phyloP scores from a whole-genome alignment of 2,888 invertebrate species.

The Hecatera dysodea region DNA sequence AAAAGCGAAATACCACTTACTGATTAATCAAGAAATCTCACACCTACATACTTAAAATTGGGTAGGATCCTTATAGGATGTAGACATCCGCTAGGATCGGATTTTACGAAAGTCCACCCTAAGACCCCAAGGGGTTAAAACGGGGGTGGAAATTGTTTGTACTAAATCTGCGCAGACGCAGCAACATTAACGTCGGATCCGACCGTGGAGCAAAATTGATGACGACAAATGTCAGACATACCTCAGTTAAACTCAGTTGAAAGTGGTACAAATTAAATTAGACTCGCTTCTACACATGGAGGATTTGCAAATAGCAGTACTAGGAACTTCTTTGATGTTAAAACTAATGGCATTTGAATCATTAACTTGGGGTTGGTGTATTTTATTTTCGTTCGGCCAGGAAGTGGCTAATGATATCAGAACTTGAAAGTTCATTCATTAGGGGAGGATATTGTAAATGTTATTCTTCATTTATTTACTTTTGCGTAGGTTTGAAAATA shows the following conservation, averaged over 20 bases:
- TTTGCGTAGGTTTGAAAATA: not conserved
- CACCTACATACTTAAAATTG: too few relatives aligned
- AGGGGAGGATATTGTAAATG: not conserved
- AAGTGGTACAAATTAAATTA: slow-evolving; percentile 59
- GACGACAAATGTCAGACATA: slow-evolving; percentile 43
- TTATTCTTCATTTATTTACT: not conserved
- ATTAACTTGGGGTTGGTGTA: slow-evolving; percentile 37
- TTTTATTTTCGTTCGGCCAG: slow-evolving; percentile 34
- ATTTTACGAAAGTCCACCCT: too few relatives aligned
- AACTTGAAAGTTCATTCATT: not conserved
- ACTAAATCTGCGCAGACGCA: too few relatives aligned
- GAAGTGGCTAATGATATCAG: slow-evolving; percentile 32
- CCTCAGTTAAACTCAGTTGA: slow-evolving; percentile 33
- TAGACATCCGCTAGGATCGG: too few relatives aligned
- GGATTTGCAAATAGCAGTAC: slow-evolving; percentile 42
- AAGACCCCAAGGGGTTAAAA: too few relatives aligned
- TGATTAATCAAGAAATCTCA: too few relatives aligned
- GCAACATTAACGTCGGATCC: slow-evolving; percentile 37
- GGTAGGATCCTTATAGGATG: too few relatives aligned
- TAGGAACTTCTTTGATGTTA: slow-evolving; percentile 52
- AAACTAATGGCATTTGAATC: slow-evolving; percentile 31
- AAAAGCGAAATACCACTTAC: too few relatives aligned
- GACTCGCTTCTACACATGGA: slow-evolving; percentile 28
- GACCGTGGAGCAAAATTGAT: slow-evolving; percentile 40
- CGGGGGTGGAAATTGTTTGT: too few relatives aligned